These are phyloP conservation scores for Drosophila maculinotata DNA, from an alignment of 2,888 invertebrate genomes.

Conservation along the genomic window DNA sequence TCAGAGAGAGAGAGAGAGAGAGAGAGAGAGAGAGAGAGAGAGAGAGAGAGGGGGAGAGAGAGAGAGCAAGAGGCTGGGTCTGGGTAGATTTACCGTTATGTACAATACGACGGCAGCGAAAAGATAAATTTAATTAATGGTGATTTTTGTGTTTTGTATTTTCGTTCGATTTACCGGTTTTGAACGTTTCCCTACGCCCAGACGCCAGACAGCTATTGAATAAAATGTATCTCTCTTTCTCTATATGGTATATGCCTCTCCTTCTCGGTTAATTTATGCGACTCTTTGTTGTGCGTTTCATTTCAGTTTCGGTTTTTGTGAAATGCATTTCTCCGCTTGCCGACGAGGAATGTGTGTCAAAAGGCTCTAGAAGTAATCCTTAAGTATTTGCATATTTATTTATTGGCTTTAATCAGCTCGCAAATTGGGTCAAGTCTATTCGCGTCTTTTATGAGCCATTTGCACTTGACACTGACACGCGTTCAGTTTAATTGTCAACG, in stretches of 20 bases:
- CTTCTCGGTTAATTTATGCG: slow-evolving; percentile 64
- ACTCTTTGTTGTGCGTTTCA: slow-evolving; percentile 41
- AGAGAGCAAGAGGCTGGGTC: background rate
- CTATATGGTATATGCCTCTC: slow-evolving; percentile 17
- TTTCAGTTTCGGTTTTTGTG: slow-evolving; percentile 50
- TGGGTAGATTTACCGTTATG: slow-evolving; percentile 57
- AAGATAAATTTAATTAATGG: slow-evolving; percentile 73
- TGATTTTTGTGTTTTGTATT: slow-evolving; percentile 49
- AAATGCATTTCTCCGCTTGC: slow-evolving; percentile 63
- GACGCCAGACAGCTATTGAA: slow-evolving; percentile 26
- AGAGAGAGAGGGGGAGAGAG: background rate
- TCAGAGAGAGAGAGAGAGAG: background rate
- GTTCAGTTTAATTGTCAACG: slow-evolving; percentile 17
- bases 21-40: background rate
- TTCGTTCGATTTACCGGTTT: slow-evolving; percentile 68
- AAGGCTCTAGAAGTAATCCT: slow-evolving; percentile 56
- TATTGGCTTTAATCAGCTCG: slow-evolving; percentile 12
- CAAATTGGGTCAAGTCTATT: slow-evolving; percentile 68
- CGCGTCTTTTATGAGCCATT: slow-evolving; percentile 26
- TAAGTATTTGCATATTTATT: slow-evolving; percentile 24
- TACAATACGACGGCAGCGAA: slow-evolving; percentile 23
- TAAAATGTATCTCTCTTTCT: slow-evolving; percentile 21
- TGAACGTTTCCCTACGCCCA: slow-evolving; percentile 68
- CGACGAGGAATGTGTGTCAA: slow-evolving; percentile 44
- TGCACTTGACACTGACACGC: slow-evolving; percentile 59